These are phyloP conservation scores for Ichneumoninae sp. DNA, from an alignment of 2,888 invertebrate species.

Conservation along the genomic window DNA sequence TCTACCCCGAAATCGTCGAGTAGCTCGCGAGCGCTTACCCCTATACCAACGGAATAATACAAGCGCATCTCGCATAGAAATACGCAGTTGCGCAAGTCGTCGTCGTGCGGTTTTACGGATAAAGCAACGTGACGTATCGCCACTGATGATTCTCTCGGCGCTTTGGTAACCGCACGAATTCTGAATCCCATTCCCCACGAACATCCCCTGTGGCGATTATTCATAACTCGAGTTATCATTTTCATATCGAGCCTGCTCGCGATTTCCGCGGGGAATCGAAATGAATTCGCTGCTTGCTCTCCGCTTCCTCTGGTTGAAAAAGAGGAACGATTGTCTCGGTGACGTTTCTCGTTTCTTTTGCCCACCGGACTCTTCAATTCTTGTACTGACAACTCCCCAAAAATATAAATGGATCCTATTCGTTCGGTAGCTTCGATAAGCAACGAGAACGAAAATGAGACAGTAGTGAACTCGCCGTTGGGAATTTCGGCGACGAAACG, in stretches of 20 bases:
- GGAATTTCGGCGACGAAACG: constrained; percentile 35
- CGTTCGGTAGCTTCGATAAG: constrained; percentile 59
- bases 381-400: constrained; percentile 16
- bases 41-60: constrained; percentile 47
- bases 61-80: constrained; percentile 18
- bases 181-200: constrained; percentile 13
- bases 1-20: constrained; percentile 81
- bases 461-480: constrained; percentile 26
- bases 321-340: constrained; percentile 52
- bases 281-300: constrained; percentile 71
- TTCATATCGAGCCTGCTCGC: constrained; percentile 58
- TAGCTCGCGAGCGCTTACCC: constrained; percentile 60
- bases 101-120: constrained; percentile 74
- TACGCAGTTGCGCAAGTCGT: constrained; percentile 77
- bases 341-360: constrained; percentile 61
- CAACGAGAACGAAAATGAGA: constrained; percentile 49
- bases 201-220: constrained; percentile 80
- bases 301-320: constrained; percentile 18
- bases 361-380: background rate
- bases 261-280: constrained; percentile 80
- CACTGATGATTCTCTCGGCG: constrained; percentile 29
- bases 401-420: constrained; percentile 62
- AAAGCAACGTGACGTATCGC: constrained; percentile 81
- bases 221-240: constrained; percentile 79
- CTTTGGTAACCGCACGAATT: constrained; percentile 11